Evolutionary conservation across 1,140 invertebrate species (phyloP).

Genomic region (Bombus superbus): DNA sequence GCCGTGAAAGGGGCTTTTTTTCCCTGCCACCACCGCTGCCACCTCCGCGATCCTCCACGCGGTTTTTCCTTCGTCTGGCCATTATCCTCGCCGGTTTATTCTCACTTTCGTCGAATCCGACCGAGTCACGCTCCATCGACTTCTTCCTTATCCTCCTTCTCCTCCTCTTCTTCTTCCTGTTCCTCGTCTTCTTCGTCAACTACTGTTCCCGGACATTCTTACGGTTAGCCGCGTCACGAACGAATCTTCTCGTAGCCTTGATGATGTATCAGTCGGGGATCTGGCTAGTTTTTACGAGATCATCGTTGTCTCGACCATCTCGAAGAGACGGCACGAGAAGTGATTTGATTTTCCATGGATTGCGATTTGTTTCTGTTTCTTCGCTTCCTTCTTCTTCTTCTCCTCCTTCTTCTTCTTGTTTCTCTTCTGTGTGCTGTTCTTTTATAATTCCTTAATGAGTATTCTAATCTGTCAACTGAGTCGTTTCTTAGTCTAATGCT

Average conservation of each 20-base stretch:
- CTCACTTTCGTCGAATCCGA: constrained; percentile 59
- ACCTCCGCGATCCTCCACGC: neutral
- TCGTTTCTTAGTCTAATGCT: neutral
- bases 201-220: constrained; percentile 54
- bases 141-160: constrained; percentile 32
- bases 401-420: neutral
- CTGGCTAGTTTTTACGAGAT: constrained; percentile 19
- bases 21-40: neutral
- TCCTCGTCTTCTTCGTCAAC: constrained; percentile 44
- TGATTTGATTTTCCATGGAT: constrained; percentile 3
- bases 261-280: neutral
- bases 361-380: neutral
- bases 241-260: constrained; percentile 14
- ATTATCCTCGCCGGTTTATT: constrained; percentile 57
- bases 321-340: neutral
- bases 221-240: constrained; percentile 22
- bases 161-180: constrained; percentile 20
- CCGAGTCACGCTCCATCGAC: constrained; percentile 61
- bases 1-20: constrained; percentile 46
- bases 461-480: neutral
- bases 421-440: neutral
- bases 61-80: constrained; percentile 49
- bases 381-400: too few species aligned
- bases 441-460: neutral
- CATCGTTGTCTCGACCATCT: neutral